Conservation (phyloP, 2,113 vertebrate genomes). For the Eulemur macaco region DNA sequence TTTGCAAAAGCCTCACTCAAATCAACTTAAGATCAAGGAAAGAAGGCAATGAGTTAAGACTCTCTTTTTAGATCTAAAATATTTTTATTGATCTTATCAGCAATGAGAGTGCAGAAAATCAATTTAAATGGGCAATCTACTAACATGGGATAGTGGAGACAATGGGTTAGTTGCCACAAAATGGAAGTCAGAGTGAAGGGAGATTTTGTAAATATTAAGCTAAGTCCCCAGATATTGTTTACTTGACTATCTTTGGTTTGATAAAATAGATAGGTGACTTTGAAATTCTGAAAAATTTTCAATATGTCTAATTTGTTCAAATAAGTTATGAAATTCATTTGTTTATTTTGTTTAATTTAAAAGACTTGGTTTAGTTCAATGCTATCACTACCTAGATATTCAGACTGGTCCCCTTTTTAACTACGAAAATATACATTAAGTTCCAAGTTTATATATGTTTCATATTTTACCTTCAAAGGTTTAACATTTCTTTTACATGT, state of each 20-base stretch:
- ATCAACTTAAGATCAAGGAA: not conserved
- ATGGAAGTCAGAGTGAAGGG: not conserved
- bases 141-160: not conserved
- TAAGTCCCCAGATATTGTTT: not conserved
- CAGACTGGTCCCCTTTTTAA: not conserved
- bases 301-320: constrained; percentile 34
- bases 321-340: constrained; percentile 1
- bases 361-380: not conserved
- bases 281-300: constrained; percentile 30
- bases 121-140: not conserved
- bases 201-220: constrained; percentile 23
- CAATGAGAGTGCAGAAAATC: not conserved
- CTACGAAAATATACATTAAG: constrained; percentile 39
- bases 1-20: constrained; percentile 51
- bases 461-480: constrained; percentile 43
- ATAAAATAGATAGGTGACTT: not conserved
- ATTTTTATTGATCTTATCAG: not conserved
- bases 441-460: constrained; percentile 37
- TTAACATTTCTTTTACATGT: not conserved
- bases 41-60: constrained; percentile 22
- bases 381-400: not conserved
- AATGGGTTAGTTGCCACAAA: not conserved
- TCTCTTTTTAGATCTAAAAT: constrained; percentile 37
- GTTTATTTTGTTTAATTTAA: constrained; percentile 9
- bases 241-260: constrained; percentile 62